A percentile compares a stretch with the other conserved stretches of the same genome.
Evolutionary conservation across 2,888 invertebrate species (phyloP).

Genomic region (Syrphus vitripennis): DNA sequence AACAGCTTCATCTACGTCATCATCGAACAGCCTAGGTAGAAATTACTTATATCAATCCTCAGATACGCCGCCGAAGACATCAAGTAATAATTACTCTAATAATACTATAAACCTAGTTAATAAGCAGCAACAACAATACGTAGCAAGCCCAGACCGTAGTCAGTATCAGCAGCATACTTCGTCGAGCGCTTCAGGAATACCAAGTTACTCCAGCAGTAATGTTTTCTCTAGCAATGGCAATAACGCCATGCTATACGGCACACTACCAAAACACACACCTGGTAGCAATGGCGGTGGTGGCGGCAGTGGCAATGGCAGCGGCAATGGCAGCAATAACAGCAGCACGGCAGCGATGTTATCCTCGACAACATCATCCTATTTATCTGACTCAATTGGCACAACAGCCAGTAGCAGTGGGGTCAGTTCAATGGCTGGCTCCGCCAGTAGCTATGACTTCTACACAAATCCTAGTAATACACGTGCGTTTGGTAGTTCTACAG

Average conservation of each 20-base stretch:
- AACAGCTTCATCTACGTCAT: conserved; percentile 74
- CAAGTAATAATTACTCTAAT: conserved; percentile 72
- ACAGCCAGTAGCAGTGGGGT: conserved; percentile 80
- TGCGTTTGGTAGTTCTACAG: conserved; percentile 68
- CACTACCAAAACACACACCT: conserved; percentile 12
- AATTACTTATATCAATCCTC: conserved; percentile 63
- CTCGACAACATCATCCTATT: conserved; percentile 75
- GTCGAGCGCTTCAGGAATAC: conserved; percentile 45
- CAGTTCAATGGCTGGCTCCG: conserved; percentile 80
- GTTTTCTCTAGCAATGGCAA: conserved; percentile 52
- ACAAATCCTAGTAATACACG: conserved; percentile 73
- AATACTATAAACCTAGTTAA: conserved; percentile 77
- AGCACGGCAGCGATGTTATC: conserved; percentile 73
- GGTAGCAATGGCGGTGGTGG: conserved; percentile 73
- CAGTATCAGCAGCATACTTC: conserved; percentile 59
- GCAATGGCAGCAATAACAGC: conserved; percentile 65
- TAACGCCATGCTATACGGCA: conserved; percentile 1
- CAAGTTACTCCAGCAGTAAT: conserved; percentile 67
- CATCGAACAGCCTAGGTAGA: conserved; percentile 75
- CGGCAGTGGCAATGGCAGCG: conserved; percentile 64
- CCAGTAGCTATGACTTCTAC: conserved; percentile 80
- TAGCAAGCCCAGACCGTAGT: conserved; percentile 76
- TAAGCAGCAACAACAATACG: conserved; percentile 75
- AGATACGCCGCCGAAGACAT: conserved; percentile 72
- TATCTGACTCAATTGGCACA: conserved; percentile 75